Evolutionary conservation across 2,888 invertebrate genomes (phyloP), one percentile per base, ranked within the genome.

Genomic region (Lasioglossum zephyrum): DNA sequence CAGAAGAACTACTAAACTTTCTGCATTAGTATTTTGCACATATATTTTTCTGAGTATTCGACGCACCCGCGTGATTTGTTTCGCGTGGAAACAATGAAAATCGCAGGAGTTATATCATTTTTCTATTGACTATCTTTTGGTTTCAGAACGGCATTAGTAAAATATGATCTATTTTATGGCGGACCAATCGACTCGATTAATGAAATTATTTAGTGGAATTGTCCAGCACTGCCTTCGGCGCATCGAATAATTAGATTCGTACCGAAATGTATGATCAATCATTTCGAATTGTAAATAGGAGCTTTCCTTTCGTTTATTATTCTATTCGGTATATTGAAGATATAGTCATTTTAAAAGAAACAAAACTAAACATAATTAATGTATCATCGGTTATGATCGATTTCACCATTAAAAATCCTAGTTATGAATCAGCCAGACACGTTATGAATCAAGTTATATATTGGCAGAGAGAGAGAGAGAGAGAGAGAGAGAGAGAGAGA

Each of bases 371-470:
- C 18, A 13, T 26, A 60, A 60, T 60, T 4, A 57, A 57, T 26
- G n/a, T 11, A 57, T n/a, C n/a, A 26, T 11, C 57, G 11, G 26
- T 53, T 3, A 5, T 41, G 49, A 13, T 26, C 26, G 41, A 22
- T 39, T 18, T 39, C 49, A 13, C 26, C 39, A 57, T 49, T n/a
- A 26, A 70, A 70, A 70, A 70, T 77, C 70, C 53, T 70, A 57
- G 53, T 18, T 53, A 26, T 53, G 39, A 49, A 70, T 70, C 18
- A 77, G 18, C 8, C 77, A 1, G 39, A 18, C 22, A 13, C 6
- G 36, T 39, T 26, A 26, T 69, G 26, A 70, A 53, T 70, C 53
- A 41, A 11, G 39, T 39, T 39, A 36, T 39, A 26, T 53, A 49
- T 41, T 49, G 26, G 18, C 39, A 44, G 11, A 41, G 41, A n/a